A percentile compares a stretch with the other conserved stretches of the same genome.
Conservation (phyloP, 2,113 vertebrate species). For the Dasyprocta punctata region DNA sequence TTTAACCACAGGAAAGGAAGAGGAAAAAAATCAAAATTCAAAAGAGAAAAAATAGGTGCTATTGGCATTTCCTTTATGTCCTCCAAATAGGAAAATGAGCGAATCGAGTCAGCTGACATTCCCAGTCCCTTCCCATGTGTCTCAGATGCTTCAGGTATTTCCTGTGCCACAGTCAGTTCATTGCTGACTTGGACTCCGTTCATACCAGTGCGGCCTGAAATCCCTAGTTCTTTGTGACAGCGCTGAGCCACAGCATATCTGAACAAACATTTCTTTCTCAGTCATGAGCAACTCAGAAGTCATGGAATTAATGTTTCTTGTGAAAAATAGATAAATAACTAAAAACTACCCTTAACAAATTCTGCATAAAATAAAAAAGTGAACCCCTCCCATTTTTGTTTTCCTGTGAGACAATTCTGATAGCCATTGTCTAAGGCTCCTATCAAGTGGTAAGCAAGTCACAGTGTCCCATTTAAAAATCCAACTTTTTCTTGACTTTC, state of each 20-base stretch:
- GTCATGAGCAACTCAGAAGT: not conserved
- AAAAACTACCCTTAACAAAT: not conserved
- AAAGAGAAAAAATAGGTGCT: not conserved
- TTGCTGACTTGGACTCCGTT: not conserved
- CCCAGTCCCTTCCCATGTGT: no score
- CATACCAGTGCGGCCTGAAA: not conserved
- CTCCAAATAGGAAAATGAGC: not conserved
- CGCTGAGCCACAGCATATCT: not conserved
- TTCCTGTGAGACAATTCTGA: not conserved
- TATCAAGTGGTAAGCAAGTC: not conserved
- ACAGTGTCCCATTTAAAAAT: not conserved
- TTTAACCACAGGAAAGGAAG: not conserved
- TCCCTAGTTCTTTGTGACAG: not conserved
- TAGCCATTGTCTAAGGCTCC: not conserved
- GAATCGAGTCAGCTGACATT: not conserved
- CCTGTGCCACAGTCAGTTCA: rapidly evolving
- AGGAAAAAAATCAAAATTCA: not conserved
- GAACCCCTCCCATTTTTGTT: not conserved
- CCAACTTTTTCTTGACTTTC: not conserved
- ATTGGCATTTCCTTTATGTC: not conserved
- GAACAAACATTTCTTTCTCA: not conserved
- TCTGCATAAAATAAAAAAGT: not conserved
- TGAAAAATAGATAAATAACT: not conserved
- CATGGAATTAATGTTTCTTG: not conserved
- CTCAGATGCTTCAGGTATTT: not conserved